Conservation (phyloP, 1,140 invertebrate species). For the Apis florea region DNA sequence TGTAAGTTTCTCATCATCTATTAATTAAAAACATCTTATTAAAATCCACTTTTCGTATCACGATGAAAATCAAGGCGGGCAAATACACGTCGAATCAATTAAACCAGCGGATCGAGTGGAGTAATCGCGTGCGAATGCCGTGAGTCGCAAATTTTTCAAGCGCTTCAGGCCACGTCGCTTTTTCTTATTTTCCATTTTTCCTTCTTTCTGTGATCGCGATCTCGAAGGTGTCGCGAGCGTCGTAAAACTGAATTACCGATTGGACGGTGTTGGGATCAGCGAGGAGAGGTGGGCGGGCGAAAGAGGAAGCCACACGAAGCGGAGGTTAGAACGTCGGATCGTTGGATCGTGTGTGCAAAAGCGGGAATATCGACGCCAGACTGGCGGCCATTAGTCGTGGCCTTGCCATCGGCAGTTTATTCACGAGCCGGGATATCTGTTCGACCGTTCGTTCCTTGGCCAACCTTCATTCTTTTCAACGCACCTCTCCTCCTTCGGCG, state of each 20-base stretch:
- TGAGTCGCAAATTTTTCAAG: not conserved
- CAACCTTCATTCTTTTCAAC: conserved; percentile 37
- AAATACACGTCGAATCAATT: conserved; percentile 1
- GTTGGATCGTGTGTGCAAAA: conserved; percentile 37
- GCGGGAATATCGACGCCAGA: conserved; percentile 60
- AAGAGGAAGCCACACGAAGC: not conserved
- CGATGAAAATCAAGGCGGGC: not conserved
- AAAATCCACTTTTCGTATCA: conserved; percentile 3
- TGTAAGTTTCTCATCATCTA: no score
- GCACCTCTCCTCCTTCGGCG: not conserved
- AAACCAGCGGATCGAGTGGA: not conserved
- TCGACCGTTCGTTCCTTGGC: conserved; percentile 34
- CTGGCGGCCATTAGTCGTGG: conserved; percentile 60
- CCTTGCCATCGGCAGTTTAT: conserved; percentile 64
- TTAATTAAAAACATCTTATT: not conserved
- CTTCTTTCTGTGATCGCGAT: not conserved
- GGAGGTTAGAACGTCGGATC: conserved; percentile 28
- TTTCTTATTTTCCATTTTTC: not conserved
- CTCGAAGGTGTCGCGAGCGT: conserved; percentile 8
- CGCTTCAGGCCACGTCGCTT: no score
- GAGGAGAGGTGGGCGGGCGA: not conserved
- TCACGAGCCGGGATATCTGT: conserved; percentile 55
- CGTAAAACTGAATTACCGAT: conserved; percentile 4
- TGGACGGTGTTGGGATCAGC: not conserved
- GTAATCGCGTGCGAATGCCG: not conserved